Evolutionary conservation across 1,140 invertebrate species (phyloP).

Genomic region (Zaprionus capensis): DNA sequence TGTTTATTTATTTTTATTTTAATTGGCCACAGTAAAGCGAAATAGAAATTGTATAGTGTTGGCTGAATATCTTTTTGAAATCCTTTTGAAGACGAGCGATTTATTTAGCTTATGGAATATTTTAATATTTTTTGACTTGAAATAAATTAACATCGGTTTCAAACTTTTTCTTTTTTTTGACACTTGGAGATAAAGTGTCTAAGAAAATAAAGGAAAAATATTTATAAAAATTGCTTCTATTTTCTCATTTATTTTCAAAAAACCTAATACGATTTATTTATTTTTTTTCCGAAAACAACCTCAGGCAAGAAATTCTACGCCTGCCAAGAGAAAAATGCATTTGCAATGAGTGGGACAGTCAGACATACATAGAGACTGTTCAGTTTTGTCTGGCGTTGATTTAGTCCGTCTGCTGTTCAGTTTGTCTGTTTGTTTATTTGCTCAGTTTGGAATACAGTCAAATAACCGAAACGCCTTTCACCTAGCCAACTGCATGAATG

Average conservation of each 20-base stretch:
- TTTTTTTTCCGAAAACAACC: too few species aligned
- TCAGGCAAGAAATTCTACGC: not conserved
- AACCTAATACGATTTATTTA: too few species aligned
- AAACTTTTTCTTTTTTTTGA: too few species aligned
- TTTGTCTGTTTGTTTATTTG: slow-evolving; percentile 55
- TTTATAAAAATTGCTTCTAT: not conserved
- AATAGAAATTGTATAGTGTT: not conserved
- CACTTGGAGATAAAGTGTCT: too few species aligned
- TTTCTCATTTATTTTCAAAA: too few species aligned
- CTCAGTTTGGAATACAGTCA: slow-evolving; percentile 1
- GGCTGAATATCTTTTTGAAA: not conserved
- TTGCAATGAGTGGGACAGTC: slow-evolving; percentile 28
- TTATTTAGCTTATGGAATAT: not conserved
- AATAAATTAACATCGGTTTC: too few species aligned
- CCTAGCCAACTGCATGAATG: slow-evolving; percentile 59
- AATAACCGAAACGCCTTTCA: slow-evolving; percentile 41
- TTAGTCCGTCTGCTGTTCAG: slow-evolving; percentile 26
- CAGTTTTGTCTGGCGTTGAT: slow-evolving; percentile 60
- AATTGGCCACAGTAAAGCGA: slow-evolving; percentile 10
- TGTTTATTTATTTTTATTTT: slow-evolving; percentile 39
- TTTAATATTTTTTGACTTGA: not conserved
- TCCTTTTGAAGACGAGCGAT: not conserved
- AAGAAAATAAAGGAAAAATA: not conserved
- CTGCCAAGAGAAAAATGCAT: slow-evolving; percentile 53
- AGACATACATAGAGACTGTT: slow-evolving; percentile 11